A percentile compares a stretch with the other conserved stretches of the same genome.
Conservation (phyloP, 2,888 invertebrate genomes). For the Auanema freiburgensis region DNA sequence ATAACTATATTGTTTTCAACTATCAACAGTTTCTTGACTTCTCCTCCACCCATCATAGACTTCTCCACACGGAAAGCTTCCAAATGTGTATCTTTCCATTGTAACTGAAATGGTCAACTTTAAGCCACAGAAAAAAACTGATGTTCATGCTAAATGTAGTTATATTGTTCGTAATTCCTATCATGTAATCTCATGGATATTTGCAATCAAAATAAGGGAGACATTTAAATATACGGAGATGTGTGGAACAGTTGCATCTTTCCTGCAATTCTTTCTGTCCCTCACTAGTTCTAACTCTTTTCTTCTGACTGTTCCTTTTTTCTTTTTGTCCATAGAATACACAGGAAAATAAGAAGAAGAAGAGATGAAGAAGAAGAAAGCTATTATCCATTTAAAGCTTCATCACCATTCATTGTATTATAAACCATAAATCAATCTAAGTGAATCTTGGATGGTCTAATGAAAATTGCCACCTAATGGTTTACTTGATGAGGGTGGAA, state of each 20-base stretch:
- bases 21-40: too few relatives aligned
- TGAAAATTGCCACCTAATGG: constrained; percentile 3
- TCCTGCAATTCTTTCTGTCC: too few relatives aligned
- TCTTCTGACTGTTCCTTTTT: neutral
- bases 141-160: too few relatives aligned
- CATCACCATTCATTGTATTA: neutral
- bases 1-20: too few relatives aligned
- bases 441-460: neutral
- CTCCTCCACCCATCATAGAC: neutral
- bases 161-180: too few relatives aligned
- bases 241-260: too few relatives aligned
- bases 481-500: neutral
- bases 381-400: neutral
- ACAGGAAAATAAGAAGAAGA: neutral
- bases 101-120: constrained; percentile 9
- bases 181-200: too few relatives aligned
- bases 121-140: too few relatives aligned
- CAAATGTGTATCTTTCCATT: constrained; percentile 14
- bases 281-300: neutral
- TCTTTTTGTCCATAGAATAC: neutral
- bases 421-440: neutral
- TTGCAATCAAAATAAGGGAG: too few relatives aligned
- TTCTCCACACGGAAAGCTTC: neutral
- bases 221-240: too few relatives aligned
- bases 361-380: neutral